Conservation (phyloP, 2,888 invertebrate genomes). For the Trypoxylon attenuatum region DNA sequence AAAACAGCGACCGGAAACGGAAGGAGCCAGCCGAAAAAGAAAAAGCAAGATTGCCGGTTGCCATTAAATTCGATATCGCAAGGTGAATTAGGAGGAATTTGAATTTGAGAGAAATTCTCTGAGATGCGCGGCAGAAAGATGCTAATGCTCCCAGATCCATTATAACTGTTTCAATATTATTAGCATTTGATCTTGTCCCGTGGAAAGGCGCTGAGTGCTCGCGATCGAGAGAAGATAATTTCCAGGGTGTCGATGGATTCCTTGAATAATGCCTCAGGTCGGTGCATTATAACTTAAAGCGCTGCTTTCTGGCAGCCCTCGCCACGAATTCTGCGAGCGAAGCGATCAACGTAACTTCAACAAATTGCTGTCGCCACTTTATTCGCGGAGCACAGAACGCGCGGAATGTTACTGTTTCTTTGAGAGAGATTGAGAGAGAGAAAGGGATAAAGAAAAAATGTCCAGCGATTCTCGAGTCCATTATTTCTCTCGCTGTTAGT, state of each 20-base stretch:
- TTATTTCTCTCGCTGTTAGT: not conserved
- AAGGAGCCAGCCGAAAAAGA: not conserved
- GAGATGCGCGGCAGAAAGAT: too few relatives aligned
- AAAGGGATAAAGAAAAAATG: too few relatives aligned
- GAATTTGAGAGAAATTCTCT: too few relatives aligned
- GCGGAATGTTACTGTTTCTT: too few relatives aligned
- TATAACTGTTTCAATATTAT: slow-evolving; percentile 11
- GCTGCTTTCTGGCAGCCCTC: too few relatives aligned
- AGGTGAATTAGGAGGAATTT: slow-evolving; percentile 3
- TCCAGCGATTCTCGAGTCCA: not conserved
- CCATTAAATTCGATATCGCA: slow-evolving; percentile 17
- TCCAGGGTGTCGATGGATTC: not conserved
- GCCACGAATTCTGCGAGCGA: too few relatives aligned
- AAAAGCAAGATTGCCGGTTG: not conserved
- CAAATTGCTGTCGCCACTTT: too few relatives aligned
- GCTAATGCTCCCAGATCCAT: slow-evolving; percentile 7
- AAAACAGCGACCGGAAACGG: not conserved
- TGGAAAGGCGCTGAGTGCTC: not conserved
- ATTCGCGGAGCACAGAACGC: too few relatives aligned
- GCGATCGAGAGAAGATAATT: not conserved
- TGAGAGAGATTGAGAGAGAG: too few relatives aligned
- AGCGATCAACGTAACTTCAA: too few relatives aligned
- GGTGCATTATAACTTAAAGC: too few relatives aligned
- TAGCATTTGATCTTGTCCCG: slow-evolving; percentile 6
- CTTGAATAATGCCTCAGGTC: too few relatives aligned